Percentiles rank a stretch among this genome's conserved stretches.
Conservation (phyloP, 1,140 invertebrate species). For the Pachypsylla venusta region DNA sequence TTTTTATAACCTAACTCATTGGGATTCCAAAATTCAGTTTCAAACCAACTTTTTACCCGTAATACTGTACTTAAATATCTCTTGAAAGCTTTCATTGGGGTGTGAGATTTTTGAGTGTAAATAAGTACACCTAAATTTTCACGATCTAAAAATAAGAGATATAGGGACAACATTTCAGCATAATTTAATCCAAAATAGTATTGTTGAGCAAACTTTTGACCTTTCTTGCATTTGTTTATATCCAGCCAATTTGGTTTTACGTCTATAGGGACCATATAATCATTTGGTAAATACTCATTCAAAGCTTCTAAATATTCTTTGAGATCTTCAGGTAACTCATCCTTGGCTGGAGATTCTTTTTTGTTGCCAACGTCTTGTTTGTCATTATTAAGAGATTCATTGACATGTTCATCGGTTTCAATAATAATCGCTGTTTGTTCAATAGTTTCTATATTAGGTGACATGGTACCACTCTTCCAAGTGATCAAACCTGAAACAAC, state of each 20-base stretch:
- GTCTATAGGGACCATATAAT: slow-evolving; percentile 15
- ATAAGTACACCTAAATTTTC: slow-evolving; percentile 43
- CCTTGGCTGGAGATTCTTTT: neutral
- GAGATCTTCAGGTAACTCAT: neutral
- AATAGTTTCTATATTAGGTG: neutral
- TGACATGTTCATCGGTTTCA: neutral
- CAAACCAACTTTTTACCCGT: slow-evolving; percentile 36
- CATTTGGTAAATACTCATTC: slow-evolving; percentile 5
- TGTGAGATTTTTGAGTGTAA: slow-evolving; percentile 45
- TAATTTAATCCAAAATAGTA: slow-evolving; percentile 40
- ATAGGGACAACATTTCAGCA: slow-evolving; percentile 41
- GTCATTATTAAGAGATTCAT: neutral
- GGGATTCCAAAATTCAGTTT: slow-evolving; percentile 32
- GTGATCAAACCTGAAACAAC: too few species aligned
- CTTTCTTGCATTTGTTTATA: slow-evolving; percentile 25
- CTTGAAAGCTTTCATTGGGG: slow-evolving; percentile 44
- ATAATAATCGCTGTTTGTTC: neutral
- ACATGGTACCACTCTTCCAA: too few species aligned
- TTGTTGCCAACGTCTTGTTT: neutral
- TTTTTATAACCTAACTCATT: slow-evolving; percentile 31
- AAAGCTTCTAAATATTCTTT: neutral
- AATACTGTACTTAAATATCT: slow-evolving; percentile 38
- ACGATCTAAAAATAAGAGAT: slow-evolving; percentile 42
- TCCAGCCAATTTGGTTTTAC: slow-evolving; percentile 19
- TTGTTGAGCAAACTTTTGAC: slow-evolving; percentile 43